Percentiles rank a stretch among this genome's conserved stretches.
phyloP scores from a whole-genome alignment of 1,140 invertebrate genomes.

The Sinonovacula constricta region DNA sequence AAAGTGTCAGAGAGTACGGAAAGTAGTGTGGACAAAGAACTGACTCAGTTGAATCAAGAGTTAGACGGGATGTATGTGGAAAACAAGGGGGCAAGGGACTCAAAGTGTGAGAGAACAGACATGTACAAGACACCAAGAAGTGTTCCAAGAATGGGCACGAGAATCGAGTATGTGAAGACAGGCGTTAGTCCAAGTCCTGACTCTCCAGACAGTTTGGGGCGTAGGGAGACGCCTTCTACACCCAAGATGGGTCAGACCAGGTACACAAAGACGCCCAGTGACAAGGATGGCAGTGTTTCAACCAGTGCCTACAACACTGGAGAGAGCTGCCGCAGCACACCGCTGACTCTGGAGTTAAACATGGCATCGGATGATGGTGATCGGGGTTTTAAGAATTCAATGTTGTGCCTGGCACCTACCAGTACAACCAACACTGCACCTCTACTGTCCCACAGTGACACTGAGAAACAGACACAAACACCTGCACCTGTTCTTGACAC shows the following conservation, averaged over 20 bases:
- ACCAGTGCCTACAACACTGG: slow-evolving; percentile 88
- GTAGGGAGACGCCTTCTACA: slow-evolving; percentile 55
- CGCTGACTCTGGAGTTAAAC: slow-evolving; percentile 81
- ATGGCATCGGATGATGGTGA: slow-evolving; percentile 75
- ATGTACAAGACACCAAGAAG: slow-evolving; percentile 72
- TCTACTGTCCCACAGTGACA: slow-evolving; percentile 71
- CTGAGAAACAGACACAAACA: slow-evolving; percentile 76
- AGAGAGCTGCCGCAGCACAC: slow-evolving; percentile 86
- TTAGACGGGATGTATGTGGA: slow-evolving; percentile 82
- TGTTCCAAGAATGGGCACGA: slow-evolving; percentile 80
- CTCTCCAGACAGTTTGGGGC: slow-evolving; percentile 48
- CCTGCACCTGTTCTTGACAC: slow-evolving; percentile 62
- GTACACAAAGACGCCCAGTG: slow-evolving; percentile 32
- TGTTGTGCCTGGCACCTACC: slow-evolving; percentile 73
- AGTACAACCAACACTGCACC: slow-evolving; percentile 58
- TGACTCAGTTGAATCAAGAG: slow-evolving; percentile 81
- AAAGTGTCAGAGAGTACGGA: slow-evolving; percentile 73
- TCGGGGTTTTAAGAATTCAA: slow-evolving; percentile 74
- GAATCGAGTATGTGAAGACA: slow-evolving; percentile 76
- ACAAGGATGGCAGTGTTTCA: slow-evolving; percentile 66
- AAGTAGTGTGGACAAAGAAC: slow-evolving; percentile 79
- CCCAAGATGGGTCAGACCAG: slow-evolving; percentile 55
- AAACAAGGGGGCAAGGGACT: slow-evolving; percentile 58
- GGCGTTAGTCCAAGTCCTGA: slow-evolving; percentile 39
- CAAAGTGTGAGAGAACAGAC: slow-evolving; percentile 55